These are phyloP conservation scores for Mixornis gularis DNA, from an alignment of 2,113 vertebrate species.

Conservation along the genomic window DNA sequence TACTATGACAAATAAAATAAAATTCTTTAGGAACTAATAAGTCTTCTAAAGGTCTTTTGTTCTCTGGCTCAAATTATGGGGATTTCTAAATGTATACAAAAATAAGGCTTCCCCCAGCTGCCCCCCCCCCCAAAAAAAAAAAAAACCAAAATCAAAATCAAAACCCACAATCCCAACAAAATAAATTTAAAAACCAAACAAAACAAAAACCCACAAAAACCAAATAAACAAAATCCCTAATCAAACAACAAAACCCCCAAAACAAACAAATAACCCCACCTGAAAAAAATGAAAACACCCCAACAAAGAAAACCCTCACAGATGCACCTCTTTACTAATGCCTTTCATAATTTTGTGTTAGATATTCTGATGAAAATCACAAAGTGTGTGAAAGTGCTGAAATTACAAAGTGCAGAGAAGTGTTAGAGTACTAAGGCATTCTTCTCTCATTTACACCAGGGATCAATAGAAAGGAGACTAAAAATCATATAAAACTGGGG, in stretches of 20 bases:
- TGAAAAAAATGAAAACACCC: neutral
- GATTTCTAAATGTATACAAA: neutral
- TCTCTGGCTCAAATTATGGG: accelerated
- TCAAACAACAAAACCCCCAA: neutral
- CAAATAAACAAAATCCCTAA: neutral
- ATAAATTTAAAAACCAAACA: neutral
- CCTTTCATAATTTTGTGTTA: neutral
- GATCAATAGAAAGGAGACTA: neutral
- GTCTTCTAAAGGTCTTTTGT: neutral
- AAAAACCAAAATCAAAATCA: too few relatives aligned
- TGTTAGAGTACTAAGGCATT: neutral
- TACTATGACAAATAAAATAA: neutral
- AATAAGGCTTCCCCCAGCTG: too few relatives aligned
- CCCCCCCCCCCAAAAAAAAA: too few relatives aligned
- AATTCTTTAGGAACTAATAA: neutral
- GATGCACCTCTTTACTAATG: neutral
- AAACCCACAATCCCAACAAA: neutral
- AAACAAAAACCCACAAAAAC: neutral
- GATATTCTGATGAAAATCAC: neutral
- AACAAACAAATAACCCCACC: neutral
- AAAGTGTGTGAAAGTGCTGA: neutral
- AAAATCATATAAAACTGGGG: neutral
- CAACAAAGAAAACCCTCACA: accelerated
- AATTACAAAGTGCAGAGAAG: neutral
- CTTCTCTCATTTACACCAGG: neutral